Percentiles rank a stretch among this genome's conserved stretches.
Conservation (phyloP, 2,888 invertebrate genomes). For the Tiliacea aurago region DNA sequence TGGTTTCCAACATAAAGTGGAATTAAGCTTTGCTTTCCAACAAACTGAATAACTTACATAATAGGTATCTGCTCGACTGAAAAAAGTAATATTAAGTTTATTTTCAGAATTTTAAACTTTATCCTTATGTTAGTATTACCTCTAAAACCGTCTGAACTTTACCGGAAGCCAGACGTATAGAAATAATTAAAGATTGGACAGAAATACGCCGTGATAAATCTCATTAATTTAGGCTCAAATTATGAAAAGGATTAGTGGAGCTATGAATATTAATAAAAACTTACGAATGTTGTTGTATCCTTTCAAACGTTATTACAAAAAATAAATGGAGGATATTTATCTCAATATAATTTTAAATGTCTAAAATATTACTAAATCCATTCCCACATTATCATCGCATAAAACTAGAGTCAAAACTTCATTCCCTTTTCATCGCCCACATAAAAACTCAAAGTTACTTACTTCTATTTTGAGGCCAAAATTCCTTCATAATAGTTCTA, state of each 20-base stretch:
- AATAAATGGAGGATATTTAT: background rate
- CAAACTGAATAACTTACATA: background rate
- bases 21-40: background rate
- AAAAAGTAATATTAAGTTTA: background rate
- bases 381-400: background rate
- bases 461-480: background rate
- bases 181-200: conserved; percentile 3
- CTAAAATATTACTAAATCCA: background rate
- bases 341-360: background rate
- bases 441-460: background rate
- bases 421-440: background rate
- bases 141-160: background rate
- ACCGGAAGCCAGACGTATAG: conserved; percentile 3
- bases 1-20: background rate
- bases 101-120: background rate
- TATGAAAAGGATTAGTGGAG: background rate
- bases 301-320: background rate
- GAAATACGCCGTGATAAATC: background rate
- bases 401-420: background rate
- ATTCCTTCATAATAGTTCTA: conserved; percentile 13
- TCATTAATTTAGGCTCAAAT: background rate
- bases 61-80: background rate
- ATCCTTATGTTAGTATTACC: background rate
- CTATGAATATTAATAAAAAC: background rate
- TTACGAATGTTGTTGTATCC: background rate